Conservation (phyloP, 2,113 vertebrate species). For the Machaerirhynchus nigripectus region DNA sequence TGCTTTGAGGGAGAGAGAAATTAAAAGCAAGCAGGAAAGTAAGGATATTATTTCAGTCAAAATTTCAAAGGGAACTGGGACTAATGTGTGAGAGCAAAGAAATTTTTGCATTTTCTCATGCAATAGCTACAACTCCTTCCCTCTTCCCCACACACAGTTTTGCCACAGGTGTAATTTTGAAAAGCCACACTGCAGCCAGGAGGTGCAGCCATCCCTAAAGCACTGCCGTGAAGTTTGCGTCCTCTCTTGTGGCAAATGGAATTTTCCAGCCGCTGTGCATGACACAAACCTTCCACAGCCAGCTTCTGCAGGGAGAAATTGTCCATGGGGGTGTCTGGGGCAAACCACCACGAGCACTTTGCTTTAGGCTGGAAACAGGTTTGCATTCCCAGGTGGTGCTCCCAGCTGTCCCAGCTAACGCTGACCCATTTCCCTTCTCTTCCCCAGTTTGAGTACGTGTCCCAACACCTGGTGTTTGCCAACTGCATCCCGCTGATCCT, state of each 20-base stretch:
- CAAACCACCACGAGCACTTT: neutral
- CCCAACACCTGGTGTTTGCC: constrained; percentile 96
- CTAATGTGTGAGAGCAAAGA: neutral
- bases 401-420: neutral
- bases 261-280: neutral
- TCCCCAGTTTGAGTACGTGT: constrained; percentile 92
- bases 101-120: neutral
- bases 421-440: neutral
- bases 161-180: neutral
- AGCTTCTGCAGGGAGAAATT: neutral
- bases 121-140: neutral
- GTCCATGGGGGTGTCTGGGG: neutral
- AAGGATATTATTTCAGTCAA: neutral
- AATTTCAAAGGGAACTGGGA: neutral
- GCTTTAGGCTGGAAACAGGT: neutral
- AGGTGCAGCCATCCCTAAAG: neutral
- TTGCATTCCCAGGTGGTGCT: neutral
- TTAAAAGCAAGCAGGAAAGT: neutral
- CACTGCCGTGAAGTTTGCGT: fast-evolving
- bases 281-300: neutral
- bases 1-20: neutral
- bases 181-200: neutral
- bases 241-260: fast-evolving
- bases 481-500: constrained; percentile 98
- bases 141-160: neutral